Percentiles rank a stretch among this genome's conserved stretches.
These are phyloP conservation scores for Oscheius myriophilus DNA, from an alignment of 2,888 invertebrate genomes.

Conservation along the genomic window DNA sequence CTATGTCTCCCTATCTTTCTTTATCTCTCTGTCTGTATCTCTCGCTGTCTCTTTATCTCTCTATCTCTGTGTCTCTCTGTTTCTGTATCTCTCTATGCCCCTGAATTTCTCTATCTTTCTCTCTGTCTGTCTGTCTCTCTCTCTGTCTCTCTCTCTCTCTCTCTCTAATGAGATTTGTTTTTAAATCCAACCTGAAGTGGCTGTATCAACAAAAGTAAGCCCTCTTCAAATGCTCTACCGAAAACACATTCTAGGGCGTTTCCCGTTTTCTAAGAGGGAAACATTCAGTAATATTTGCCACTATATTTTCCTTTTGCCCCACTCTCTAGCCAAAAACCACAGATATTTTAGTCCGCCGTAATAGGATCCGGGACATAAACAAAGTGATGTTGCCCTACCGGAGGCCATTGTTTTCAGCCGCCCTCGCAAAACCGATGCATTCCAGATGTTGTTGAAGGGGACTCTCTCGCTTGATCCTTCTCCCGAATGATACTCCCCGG, in stretches of 20 bases:
- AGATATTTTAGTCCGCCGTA: not conserved
- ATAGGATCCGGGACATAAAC: too few species aligned
- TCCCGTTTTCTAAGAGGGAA: not conserved
- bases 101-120: conserved; percentile 21
- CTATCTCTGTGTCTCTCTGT: not conserved
- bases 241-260: not conserved
- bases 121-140: not conserved
- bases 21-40: not conserved
- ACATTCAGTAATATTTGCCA: too few species aligned
- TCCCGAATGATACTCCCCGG: too few species aligned
- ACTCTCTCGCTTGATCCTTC: too few species aligned
- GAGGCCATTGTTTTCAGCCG: too few species aligned
- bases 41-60: not conserved
- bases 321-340: not conserved
- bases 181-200: not conserved
- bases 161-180: not conserved
- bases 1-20: not conserved
- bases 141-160: conserved; percentile 4
- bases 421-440: too few species aligned
- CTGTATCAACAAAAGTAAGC: not conserved
- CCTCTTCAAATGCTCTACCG: not conserved
- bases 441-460: too few species aligned
- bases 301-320: not conserved
- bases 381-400: too few species aligned
- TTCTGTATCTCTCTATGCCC: not conserved